Percentiles rank a stretch among this genome's conserved stretches.
phyloP scores from a whole-genome alignment of 2,888 invertebrate species.

The Crioceris asparagi region DNA sequence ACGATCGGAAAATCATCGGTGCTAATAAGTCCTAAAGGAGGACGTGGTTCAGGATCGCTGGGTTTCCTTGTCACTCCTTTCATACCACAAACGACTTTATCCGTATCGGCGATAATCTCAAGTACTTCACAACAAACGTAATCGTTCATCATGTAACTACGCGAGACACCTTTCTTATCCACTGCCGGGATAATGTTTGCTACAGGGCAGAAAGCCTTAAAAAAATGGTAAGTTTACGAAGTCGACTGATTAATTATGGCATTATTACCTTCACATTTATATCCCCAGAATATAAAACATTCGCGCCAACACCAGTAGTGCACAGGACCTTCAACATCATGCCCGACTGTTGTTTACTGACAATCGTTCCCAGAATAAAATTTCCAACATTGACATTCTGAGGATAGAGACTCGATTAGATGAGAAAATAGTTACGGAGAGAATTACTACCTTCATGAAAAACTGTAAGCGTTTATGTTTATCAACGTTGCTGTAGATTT shows the following conservation, averaged over 20 bases:
- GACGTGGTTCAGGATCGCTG: constrained; percentile 59
- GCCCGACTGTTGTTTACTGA: constrained; percentile 61
- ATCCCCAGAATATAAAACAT: constrained; percentile 74
- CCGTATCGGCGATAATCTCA: constrained; percentile 75
- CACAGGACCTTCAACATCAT: constrained; percentile 76
- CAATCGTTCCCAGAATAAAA: constrained; percentile 67
- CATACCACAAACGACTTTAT: constrained; percentile 82
- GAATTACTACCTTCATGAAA: constrained; percentile 62
- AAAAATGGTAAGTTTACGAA: constrained; percentile 15
- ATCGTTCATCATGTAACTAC: constrained; percentile 72
- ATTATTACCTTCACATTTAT: constrained; percentile 80
- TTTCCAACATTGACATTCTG: constrained; percentile 65
- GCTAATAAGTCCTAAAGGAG: constrained; percentile 73
- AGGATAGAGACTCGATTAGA: no score
- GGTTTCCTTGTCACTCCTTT: constrained; percentile 62
- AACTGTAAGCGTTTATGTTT: constrained; percentile 65
- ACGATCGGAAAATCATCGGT: constrained; percentile 69
- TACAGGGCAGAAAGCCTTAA: constrained; percentile 56
- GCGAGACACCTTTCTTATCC: constrained; percentile 67
- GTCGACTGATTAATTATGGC: no score
- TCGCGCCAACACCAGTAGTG: constrained; percentile 64
- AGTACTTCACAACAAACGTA: constrained; percentile 81
- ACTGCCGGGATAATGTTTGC: constrained; percentile 64
- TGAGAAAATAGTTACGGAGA: no score
- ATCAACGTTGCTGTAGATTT: constrained; percentile 72